Base-by-base conservation (phyloP, 2,888 invertebrate genomes). In the Arrhopalites spinosus region DNA sequence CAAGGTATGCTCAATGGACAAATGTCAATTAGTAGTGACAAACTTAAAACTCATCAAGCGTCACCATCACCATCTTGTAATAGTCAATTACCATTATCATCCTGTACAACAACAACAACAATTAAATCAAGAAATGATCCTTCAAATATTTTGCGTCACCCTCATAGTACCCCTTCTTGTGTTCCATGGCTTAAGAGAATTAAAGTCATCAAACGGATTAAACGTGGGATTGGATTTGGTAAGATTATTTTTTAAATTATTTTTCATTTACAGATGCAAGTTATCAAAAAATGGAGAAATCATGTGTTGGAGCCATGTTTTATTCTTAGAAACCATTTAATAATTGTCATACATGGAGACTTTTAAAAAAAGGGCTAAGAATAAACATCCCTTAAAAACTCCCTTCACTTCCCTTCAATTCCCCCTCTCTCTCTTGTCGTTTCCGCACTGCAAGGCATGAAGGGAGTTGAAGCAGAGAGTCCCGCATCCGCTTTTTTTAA, bases 201-300 rank as follows among this genome's bases (percentile, higher is more conserved):
- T 93, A 94, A 94, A 88, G 92, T 94, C 78, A 87, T 94, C 80
- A 94, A 94, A 89, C 94, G 94, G 86, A 92, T 94, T 84, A 94
- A 94, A 86, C 91, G 91, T 84, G 92, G 93, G 84, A 94, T 94
- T 86, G 94, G 94, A 84, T 56, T 94, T 86, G 93, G 94, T 94
- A 87, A 90, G 93, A 63, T 3, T 23, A 23, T 13, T 13, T 17
- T 17, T 56, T 56, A n/a, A 7, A 56, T 7, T 8, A 56, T 56
- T 56, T 7, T 56, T 56, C n/a, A 56, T 13, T 20, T 56, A 20
- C 23, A 56, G n/a, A n/a, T n/a, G n/a, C n/a, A n/a, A n/a, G n/a
- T n/a, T n/a, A n/a, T n/a, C n/a, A n/a, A n/a, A n/a, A n/a, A n/a
- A n/a, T n/a, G n/a, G n/a, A n/a, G n/a, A 36, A 36, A 36, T 53